Evolutionary conservation across 2,888 invertebrate genomes (phyloP), one percentile per base, ranked within the genome.

Genomic region (Andrena fulva): DNA sequence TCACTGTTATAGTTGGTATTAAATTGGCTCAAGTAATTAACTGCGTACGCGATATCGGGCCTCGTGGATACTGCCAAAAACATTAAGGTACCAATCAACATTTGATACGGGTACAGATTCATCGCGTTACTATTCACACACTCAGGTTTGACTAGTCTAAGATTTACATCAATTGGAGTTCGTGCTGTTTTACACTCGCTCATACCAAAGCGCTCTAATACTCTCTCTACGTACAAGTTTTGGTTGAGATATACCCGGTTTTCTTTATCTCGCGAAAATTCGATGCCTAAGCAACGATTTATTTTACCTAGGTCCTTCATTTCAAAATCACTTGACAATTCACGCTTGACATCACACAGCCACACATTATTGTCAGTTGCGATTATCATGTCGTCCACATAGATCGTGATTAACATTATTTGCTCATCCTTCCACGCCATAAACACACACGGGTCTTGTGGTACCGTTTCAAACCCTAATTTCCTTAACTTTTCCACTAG

Each of bases 1-100:
- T 67, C 67, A 27, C 16, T 29, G 27, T n/a, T 27, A n/a, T 67
- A 54, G 3, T 67, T n/a, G 3, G n/a, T 52, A n/a, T 54, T 67
- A 29, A 54, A 67, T n/a, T 67, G 67, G 42, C 52, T 67, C 52
- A 67, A 4, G 10, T 29, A 67, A 31, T 52, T 67, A n/a, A 52
- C 52, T 1, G 31, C 67, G 24, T 67, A 67, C 20, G 54, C 20
- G 16, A 24, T 66, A 16, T 50, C 50, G 16, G 50, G 66, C 12
- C 66, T 66, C 7, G 66, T 42, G 3, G 56, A 54, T 20, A 69
- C 16, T 7, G 66, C 24, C 16, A 66, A 50, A 27, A 48, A 66
- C 66, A 66, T 66, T 33, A 66, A 6, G 5, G 66, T 20, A 6
- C 66, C 66, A 10, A 66, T 66, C 12, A 66, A 50, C 12, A 48